Conservation (phyloP, 2,113 vertebrate genomes). For the Dolichotis patagonum region DNA sequence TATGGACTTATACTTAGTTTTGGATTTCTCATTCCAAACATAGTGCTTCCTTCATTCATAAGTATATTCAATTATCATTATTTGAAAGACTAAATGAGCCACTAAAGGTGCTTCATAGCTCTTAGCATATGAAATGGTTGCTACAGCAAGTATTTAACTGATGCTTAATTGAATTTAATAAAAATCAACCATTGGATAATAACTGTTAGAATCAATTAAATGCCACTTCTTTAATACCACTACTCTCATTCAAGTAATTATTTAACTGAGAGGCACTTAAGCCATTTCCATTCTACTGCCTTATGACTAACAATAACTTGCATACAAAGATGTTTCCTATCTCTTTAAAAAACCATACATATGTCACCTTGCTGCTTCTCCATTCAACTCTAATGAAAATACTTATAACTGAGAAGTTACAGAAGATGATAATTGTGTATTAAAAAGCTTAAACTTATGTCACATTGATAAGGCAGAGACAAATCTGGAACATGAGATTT, state of each 20-base stretch:
- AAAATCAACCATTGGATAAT: conserved; percentile 22
- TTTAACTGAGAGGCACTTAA: background rate
- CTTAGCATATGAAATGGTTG: background rate
- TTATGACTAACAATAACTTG: conserved; percentile 4
- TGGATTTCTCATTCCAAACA: background rate
- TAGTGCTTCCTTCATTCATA: background rate
- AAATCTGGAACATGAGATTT: background rate
- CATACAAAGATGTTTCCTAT: background rate
- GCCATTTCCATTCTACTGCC: background rate
- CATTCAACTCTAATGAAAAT: background rate
- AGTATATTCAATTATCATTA: background rate
- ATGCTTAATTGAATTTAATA: conserved; percentile 14
- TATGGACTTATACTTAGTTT: background rate
- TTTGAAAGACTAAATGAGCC: background rate
- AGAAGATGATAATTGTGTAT: background rate
- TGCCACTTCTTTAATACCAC: background rate
- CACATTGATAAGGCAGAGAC: background rate
- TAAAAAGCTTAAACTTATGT: background rate
- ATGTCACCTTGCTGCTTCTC: background rate
- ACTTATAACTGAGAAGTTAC: background rate
- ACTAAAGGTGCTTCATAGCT: background rate
- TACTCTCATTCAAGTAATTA: background rate
- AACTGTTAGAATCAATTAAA: background rate
- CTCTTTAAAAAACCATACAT: background rate
- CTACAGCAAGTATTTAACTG: background rate